A percentile compares a stretch with the other conserved stretches of the same genome.
Conservation (phyloP, 2,888 invertebrate genomes). For the Sussaba pulchella region DNA sequence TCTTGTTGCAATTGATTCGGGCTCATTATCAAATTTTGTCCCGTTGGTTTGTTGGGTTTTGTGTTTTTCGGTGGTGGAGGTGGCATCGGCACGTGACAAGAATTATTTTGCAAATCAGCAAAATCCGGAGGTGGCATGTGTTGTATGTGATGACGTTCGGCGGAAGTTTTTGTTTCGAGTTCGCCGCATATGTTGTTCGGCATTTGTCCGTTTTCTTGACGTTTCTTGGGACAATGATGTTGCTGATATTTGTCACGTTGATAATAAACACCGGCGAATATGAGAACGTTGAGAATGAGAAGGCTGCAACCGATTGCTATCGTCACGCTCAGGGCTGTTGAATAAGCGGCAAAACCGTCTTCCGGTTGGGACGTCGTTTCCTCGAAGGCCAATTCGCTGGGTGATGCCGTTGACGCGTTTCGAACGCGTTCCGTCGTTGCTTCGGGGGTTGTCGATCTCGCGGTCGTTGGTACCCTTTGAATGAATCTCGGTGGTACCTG, state of each 20-base stretch:
- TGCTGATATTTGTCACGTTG: slow-evolving; percentile 93
- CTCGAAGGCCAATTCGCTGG: slow-evolving; percentile 80
- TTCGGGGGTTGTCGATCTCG: slow-evolving; percentile 78
- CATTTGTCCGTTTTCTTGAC: slow-evolving; percentile 94
- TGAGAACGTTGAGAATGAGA: slow-evolving; percentile 95
- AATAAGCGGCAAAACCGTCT: slow-evolving; percentile 95
- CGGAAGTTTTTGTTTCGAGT: slow-evolving; percentile 89
- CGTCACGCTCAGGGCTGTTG: slow-evolving; percentile 95
- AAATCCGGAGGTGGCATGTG: slow-evolving; percentile 94
- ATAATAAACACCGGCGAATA: slow-evolving; percentile 97
- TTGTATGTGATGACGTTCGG: slow-evolving; percentile 92
- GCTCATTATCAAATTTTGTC: slow-evolving; percentile 85
- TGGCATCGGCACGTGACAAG: slow-evolving; percentile 88
- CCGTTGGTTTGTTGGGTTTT: slow-evolving; percentile 82
- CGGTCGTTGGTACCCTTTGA: slow-evolving; percentile 81
- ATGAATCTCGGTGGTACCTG: slow-evolving; percentile 82
- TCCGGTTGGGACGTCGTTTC: slow-evolving; percentile 86
- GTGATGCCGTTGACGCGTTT: slow-evolving; percentile 76
- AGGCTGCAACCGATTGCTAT: slow-evolving; percentile 97
- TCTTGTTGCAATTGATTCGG: slow-evolving; percentile 89
- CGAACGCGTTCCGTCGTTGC: slow-evolving; percentile 75
- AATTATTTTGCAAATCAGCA: slow-evolving; percentile 91
- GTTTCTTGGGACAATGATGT: slow-evolving; percentile 86
- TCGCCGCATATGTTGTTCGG: slow-evolving; percentile 96
- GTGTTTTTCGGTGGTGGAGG: slow-evolving; percentile 91